Conservation (phyloP, 2,113 vertebrate genomes). For the Triplophysa siluroides region DNA sequence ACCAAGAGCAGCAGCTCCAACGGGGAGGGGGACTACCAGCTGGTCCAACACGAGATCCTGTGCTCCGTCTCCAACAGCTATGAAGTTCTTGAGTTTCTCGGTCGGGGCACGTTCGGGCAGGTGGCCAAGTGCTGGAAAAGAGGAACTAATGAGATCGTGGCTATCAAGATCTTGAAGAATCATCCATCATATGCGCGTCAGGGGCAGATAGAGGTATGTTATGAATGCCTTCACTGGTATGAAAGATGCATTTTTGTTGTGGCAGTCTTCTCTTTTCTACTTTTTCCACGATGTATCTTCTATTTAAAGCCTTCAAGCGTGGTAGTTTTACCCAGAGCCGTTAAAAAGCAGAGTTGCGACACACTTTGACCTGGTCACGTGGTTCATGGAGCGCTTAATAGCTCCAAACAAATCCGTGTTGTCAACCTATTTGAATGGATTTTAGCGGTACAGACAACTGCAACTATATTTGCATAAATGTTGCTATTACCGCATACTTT, state of each 20-base stretch:
- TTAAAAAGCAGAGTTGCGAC: too few relatives aligned
- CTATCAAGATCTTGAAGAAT: slow-evolving; percentile 98
- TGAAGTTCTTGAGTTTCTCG: slow-evolving; percentile 95
- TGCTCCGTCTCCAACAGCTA: slow-evolving; percentile 96
- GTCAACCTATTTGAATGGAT: too few relatives aligned
- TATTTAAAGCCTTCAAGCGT: too few relatives aligned
- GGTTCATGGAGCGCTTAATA: too few relatives aligned
- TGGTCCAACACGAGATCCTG: slow-evolving; percentile 97
- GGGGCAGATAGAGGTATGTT: slow-evolving; percentile 93
- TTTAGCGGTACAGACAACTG: too few relatives aligned
- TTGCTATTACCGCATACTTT: too few relatives aligned
- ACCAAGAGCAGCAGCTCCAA: slow-evolving; percentile 95
- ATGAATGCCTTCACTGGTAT: neutral
- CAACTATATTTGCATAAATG: too few relatives aligned
- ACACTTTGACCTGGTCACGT: too few relatives aligned
- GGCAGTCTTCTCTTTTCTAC: too few relatives aligned
- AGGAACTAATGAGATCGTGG: slow-evolving; percentile 97
- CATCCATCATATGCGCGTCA: slow-evolving; percentile 97
- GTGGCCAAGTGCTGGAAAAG: slow-evolving; percentile 98
- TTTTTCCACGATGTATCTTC: neutral
- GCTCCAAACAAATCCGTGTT: too few relatives aligned
- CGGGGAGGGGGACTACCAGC: slow-evolving; percentile 95
- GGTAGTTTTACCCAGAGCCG: too few relatives aligned
- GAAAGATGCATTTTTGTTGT: too few relatives aligned
- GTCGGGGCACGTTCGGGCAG: slow-evolving; percentile 94